Conservation (phyloP, 37 sponge, comb jelly and placozoan genomes). For the Aplysina aerophoba region DNA sequence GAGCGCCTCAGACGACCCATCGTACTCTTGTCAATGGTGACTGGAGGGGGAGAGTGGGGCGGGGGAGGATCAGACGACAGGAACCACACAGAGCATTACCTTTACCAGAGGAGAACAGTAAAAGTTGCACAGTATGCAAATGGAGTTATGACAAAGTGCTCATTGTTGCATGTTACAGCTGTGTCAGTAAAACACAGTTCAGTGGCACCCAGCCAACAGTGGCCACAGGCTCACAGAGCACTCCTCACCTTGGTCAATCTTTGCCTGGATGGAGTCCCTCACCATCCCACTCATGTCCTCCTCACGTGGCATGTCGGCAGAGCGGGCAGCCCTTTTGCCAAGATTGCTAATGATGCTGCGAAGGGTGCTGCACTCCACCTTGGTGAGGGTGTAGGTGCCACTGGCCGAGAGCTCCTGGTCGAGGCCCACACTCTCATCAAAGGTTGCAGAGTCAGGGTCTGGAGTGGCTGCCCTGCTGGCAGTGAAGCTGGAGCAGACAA, state of each 20-base stretch:
- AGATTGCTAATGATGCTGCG: background rate
- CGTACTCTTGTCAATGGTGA: background rate
- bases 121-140: too few relatives aligned
- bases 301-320: background rate
- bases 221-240: background rate
- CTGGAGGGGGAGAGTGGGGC: background rate
- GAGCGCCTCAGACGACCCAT: slow-evolving; percentile 22
- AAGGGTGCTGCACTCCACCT: background rate
- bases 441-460: slow-evolving; percentile 9
- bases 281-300: background rate
- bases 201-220: too few relatives aligned
- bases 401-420: background rate
- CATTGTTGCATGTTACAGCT: too few relatives aligned
- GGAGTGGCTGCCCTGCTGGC: background rate
- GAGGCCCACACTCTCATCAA: slow-evolving; percentile 12
- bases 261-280: slow-evolving; percentile 13
- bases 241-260: slow-evolving; percentile 29
- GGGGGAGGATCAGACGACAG: too few relatives aligned
- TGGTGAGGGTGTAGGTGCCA: slow-evolving; percentile 14
- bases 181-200: too few relatives aligned
- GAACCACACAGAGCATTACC: too few relatives aligned
- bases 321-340: background rate
- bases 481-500: background rate
- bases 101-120: too few relatives aligned
- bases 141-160: too few relatives aligned